Conservation (phyloP, 2,888 invertebrate genomes). For the Cheilosia urbana region DNA sequence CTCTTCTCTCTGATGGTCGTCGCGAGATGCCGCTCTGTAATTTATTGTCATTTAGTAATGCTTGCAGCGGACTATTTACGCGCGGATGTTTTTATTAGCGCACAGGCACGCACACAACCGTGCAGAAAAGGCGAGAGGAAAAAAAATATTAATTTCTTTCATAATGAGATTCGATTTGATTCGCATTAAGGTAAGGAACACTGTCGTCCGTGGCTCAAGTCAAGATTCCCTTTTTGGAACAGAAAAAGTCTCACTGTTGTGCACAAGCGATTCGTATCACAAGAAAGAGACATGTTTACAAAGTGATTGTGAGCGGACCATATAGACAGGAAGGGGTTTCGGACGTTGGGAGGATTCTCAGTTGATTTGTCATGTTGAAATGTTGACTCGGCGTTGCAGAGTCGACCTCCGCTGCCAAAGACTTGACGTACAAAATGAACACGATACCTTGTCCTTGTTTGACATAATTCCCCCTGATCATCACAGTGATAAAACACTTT, state of each 20-base stretch:
- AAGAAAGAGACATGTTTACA: slow-evolving; percentile 57
- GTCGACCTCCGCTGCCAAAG: slow-evolving; percentile 19
- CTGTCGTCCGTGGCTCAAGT: neutral
- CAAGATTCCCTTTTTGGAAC: slow-evolving; percentile 26
- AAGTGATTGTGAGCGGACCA: slow-evolving; percentile 36
- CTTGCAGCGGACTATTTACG: slow-evolving; percentile 54
- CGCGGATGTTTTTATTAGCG: slow-evolving; percentile 68
- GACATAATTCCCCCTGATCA: slow-evolving; percentile 83
- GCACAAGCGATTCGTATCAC: slow-evolving; percentile 63
- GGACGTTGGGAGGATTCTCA: slow-evolving; percentile 5
- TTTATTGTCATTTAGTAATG: slow-evolving; percentile 75
- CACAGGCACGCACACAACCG: neutral
- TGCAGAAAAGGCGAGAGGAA: neutral
- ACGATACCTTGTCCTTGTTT: slow-evolving; percentile 81
- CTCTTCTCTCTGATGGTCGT: slow-evolving; percentile 4
- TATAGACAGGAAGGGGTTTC: slow-evolving; percentile 5
- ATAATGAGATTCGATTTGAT: slow-evolving; percentile 73
- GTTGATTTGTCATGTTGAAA: slow-evolving; percentile 62
- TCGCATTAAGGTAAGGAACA: slow-evolving; percentile 42
- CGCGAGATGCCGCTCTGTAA: slow-evolving; percentile 38
- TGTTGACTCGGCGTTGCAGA: slow-evolving; percentile 25
- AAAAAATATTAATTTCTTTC: slow-evolving; percentile 66
- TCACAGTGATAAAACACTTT: slow-evolving; percentile 81
- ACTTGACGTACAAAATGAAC: slow-evolving; percentile 70
- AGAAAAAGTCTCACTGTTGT: slow-evolving; percentile 27